phyloP scores from a whole-genome alignment of 2,797 vertebrate genomes.

The Ciconia nigra region DNA sequence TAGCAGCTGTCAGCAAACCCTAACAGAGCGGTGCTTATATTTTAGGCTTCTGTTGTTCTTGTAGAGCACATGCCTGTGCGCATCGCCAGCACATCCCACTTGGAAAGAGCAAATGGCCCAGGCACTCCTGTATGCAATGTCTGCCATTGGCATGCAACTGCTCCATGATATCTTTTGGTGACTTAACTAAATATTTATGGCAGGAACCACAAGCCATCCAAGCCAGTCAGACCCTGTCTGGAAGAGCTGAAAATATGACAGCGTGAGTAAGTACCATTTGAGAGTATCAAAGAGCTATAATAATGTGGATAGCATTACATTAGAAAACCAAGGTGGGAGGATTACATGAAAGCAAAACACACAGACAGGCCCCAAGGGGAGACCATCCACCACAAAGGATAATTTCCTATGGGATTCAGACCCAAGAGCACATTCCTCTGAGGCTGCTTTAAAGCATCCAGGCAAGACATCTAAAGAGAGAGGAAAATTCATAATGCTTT shows the following conservation, averaged over 20 bases:
- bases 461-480: conserved; percentile 52
- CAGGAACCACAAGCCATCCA: not conserved
- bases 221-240: conserved; percentile 17
- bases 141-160: not conserved
- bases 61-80: not conserved
- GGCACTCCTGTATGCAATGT: not conserved
- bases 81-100: not conserved
- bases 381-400: conserved; percentile 56
- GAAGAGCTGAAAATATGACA: conserved; percentile 21
- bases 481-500: conserved; percentile 36
- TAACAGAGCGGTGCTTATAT: not conserved
- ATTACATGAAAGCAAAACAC: conserved; percentile 62
- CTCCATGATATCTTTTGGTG: not conserved
- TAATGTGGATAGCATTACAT: conserved; percentile 53
- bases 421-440: conserved; percentile 58
- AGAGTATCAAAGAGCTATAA: conserved; percentile 56
- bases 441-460: conserved; percentile 63
- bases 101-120: not conserved
- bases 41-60: not conserved
- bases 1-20: not conserved
- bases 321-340: conserved; percentile 63
- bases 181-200: conserved; percentile 44
- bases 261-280: conserved; percentile 46
- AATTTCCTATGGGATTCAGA: conserved; percentile 63
- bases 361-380: conserved; percentile 58